Base-by-base conservation (phyloP, 2,888 invertebrate genomes). In the Alsophila aescularia region DNA sequence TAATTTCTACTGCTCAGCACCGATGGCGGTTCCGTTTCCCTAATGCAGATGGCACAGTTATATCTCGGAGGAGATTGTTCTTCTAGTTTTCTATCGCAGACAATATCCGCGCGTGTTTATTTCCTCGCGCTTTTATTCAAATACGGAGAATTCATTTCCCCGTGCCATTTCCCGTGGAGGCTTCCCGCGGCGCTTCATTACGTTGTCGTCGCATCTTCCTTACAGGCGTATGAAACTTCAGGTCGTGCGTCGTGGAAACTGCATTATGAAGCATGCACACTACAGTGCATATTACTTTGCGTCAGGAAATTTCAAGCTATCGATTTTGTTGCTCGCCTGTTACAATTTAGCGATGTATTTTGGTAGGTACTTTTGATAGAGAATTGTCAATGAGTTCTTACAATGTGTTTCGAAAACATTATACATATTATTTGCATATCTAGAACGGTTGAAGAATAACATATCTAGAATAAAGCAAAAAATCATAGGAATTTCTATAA, bases 141-240 rank as follows among this genome's bases (percentile, higher is more conserved):
- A 87, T 86, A 86, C 84, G 74, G 83, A 81, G 88, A 84, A 81
- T 79, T 85, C 81, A 90, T 91, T 88, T 90, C 91, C n/a, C 89
- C 78, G 69, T 71, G 72, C 73, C 77, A 87, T 90, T 85, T 90
- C 89, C 90, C 71, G 70, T 56, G 63, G 56, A 62, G 58, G 50
- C 15, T 31, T 40, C 39, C 41, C 41, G 32, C 32, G 55, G 55
- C 24, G 24, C 24, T 5, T 41, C 53, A 62, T 60, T 60, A 55
- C 64, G 60, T 64, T 61, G 63, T 55, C 53, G 56, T 63, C 59
- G 60, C 58, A 53, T 49, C 60, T 66, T 77, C 76, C 40, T 45
- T 49, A 48, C 41, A 32, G 45, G 40, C 16, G 7, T 41, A 43
- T 49, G 49, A 45, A 37, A 44, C 12, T 18, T 43, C 24, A 7